Evolutionary conservation across 2,797 vertebrate genomes (phyloP).

Genomic region (Champsocephalus gunnari): DNA sequence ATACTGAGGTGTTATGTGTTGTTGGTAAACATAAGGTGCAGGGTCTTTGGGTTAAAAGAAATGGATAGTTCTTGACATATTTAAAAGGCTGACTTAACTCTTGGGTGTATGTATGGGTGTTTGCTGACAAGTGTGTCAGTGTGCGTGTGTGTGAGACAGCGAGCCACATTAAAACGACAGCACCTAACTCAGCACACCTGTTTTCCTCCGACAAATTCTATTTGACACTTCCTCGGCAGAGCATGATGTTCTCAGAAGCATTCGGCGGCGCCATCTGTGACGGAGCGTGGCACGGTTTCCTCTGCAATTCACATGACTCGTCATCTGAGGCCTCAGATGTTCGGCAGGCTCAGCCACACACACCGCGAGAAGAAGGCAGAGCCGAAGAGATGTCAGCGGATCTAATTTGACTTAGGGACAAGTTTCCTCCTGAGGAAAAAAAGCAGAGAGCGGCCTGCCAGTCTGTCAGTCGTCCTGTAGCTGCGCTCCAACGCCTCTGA

Average conservation of each 20-base stretch:
- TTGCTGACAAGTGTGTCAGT: neutral
- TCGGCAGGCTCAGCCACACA: slow-evolving; percentile 41
- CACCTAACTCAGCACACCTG: slow-evolving; percentile 56
- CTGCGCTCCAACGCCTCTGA: slow-evolving; percentile 28
- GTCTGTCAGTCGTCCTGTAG: slow-evolving; percentile 35
- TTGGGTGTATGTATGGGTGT: neutral
- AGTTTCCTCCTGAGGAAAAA: slow-evolving; percentile 43
- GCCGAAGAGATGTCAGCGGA: slow-evolving; percentile 52
- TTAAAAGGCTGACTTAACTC: neutral
- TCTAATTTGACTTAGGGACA: slow-evolving; percentile 61
- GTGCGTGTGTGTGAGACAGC: slow-evolving; percentile 14
- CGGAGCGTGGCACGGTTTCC: slow-evolving; percentile 26
- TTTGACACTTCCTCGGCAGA: slow-evolving; percentile 68
- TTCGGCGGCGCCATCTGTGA: slow-evolving; percentile 59
- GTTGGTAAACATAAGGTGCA: neutral
- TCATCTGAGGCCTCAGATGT: slow-evolving; percentile 50
- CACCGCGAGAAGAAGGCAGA: slow-evolving; percentile 7
- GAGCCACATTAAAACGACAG: slow-evolving; percentile 44
- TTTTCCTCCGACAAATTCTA: slow-evolving; percentile 70
- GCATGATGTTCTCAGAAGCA: slow-evolving; percentile 60
- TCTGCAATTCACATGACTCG: slow-evolving; percentile 24
- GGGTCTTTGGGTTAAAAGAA: neutral
- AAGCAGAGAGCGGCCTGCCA: slow-evolving; percentile 44
- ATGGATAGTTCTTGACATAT: neutral
- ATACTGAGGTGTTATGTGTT: neutral